Evolutionary conservation across 2,797 vertebrate species (phyloP).

Genomic region (Eptatretus atami): DNA sequence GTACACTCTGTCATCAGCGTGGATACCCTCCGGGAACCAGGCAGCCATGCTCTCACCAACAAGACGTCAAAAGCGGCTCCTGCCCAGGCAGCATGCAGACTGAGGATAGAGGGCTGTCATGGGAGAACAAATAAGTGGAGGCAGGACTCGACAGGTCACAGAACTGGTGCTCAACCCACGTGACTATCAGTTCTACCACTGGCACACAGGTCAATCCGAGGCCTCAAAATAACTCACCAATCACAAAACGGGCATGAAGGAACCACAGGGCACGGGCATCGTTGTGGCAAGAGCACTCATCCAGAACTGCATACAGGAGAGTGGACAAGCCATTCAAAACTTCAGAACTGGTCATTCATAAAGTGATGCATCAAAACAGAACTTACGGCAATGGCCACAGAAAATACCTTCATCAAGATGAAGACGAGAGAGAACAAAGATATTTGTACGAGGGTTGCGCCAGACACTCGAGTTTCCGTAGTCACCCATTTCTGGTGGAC

Average conservation of each 20-base stretch:
- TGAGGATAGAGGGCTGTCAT: constrained; percentile 5
- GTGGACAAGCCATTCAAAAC: background rate
- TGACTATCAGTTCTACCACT: too few species aligned
- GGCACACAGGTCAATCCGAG: too few species aligned
- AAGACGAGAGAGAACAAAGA: constrained; percentile 75
- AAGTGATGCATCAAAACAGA: background rate
- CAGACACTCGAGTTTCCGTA: constrained; percentile 38
- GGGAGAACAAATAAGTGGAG: background rate
- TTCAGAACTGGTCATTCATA: background rate
- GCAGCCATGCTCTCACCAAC: constrained; percentile 85
- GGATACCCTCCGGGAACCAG: constrained; percentile 78
- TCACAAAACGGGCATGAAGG: constrained; percentile 85
- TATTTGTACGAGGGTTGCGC: constrained; percentile 46
- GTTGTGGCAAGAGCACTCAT: constrained; percentile 87
- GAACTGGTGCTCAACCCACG: too few species aligned
- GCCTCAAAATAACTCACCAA: constrained; percentile 29
- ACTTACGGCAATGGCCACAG: too few species aligned
- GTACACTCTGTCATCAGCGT: constrained; percentile 48
- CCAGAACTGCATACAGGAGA: constrained; percentile 34
- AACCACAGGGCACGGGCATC: constrained; percentile 73
- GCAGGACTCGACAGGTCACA: too few species aligned
- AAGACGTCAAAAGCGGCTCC: constrained; percentile 66
- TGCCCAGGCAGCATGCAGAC: constrained; percentile 13
- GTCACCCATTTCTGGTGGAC: constrained; percentile 37
- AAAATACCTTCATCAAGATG: constrained; percentile 71